Evolutionary conservation across 2,797 vertebrate species (phyloP).

Genomic region (Sylvilagus floridanus): DNA sequence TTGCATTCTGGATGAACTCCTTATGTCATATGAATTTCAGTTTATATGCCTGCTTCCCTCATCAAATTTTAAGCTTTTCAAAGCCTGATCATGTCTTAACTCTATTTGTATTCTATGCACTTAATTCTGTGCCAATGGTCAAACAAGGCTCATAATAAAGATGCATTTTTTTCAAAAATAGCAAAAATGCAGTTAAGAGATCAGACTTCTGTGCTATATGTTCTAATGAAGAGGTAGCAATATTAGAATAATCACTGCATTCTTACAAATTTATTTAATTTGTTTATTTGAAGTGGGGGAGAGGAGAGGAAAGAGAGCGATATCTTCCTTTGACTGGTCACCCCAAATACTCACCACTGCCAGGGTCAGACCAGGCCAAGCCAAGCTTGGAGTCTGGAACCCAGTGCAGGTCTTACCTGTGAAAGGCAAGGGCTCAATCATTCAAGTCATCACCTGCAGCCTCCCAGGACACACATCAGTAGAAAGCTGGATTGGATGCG

Average conservation of each 20-base stretch:
- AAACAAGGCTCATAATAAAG: not conserved
- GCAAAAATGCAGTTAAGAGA: not conserved
- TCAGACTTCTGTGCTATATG: not conserved
- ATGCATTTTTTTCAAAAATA: not conserved
- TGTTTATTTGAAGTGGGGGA: too few relatives aligned
- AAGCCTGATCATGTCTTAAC: not conserved
- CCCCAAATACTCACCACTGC: too few relatives aligned
- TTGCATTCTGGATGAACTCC: not conserved
- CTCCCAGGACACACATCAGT: too few relatives aligned
- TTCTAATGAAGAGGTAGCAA: not conserved
- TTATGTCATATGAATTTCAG: not conserved
- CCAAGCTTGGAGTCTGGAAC: too few relatives aligned
- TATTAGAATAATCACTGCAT: not conserved
- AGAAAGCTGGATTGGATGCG: too few relatives aligned
- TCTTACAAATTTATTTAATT: too few relatives aligned
- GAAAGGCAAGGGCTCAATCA: too few relatives aligned
- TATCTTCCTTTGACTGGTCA: too few relatives aligned
- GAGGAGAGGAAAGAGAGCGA: too few relatives aligned
- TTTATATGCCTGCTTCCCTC: not conserved
- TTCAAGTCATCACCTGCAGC: too few relatives aligned
- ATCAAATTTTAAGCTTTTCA: not conserved
- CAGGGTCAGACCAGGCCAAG: too few relatives aligned
- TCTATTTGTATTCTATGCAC: not conserved
- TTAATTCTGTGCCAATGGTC: constrained; percentile 5
- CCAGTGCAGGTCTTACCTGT: too few relatives aligned